phyloP scores from a whole-genome alignment of 2,797 vertebrate species.

The Hylomyscus alleni region DNA sequence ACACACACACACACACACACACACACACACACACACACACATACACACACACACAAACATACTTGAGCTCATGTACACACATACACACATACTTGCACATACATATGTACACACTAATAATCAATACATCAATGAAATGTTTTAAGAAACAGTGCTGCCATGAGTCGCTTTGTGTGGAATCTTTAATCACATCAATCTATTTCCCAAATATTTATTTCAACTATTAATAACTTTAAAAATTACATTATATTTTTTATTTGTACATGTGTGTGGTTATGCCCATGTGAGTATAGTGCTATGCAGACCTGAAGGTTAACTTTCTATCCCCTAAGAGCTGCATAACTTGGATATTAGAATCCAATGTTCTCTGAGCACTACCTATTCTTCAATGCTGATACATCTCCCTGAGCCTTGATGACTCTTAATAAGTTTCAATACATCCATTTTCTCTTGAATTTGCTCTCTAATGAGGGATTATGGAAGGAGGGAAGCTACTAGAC shows the following conservation, averaged over 20 bases:
- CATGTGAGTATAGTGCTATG: neutral
- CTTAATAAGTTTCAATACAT: neutral
- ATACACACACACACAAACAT: neutral
- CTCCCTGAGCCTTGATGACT: neutral
- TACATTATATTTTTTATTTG: neutral
- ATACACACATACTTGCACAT: neutral
- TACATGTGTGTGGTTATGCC: neutral
- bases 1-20: neutral
- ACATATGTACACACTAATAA: no score
- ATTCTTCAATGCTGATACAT: neutral
- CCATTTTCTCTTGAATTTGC: neutral
- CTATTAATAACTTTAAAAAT: neutral
- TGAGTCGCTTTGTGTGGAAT: neutral
- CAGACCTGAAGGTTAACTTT: neutral
- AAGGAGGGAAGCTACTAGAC: neutral
- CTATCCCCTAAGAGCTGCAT: neutral
- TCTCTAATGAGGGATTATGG: neutral
- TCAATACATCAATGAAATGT: neutral
- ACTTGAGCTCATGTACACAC: no score
- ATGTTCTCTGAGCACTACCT: neutral
- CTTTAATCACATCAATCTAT: neutral
- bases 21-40: neutral
- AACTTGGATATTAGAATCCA: no score
- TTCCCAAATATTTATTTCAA: neutral
- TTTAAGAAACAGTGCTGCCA: neutral